A percentile compares a stretch with the other conserved stretches of the same genome.
phyloP scores from a whole-genome alignment of 1,140 invertebrate genomes.

The Dendrolimus kikuchii region DNA sequence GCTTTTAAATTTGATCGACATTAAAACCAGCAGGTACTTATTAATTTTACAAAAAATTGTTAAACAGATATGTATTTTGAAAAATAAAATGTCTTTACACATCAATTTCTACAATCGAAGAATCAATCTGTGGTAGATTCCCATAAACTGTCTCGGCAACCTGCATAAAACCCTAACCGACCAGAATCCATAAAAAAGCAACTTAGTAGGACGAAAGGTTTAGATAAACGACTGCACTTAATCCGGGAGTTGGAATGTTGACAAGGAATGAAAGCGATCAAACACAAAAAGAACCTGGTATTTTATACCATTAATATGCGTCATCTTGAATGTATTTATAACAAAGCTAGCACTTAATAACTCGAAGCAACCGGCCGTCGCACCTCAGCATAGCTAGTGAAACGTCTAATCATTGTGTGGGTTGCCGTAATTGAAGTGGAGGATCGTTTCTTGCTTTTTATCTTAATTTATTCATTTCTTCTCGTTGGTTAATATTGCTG shows the following conservation, averaged over 20 bases:
- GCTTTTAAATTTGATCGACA: no score
- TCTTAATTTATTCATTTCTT: constrained; percentile 67
- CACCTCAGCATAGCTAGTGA: constrained; percentile 35
- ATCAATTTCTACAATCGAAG: constrained; percentile 4
- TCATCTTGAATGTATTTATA: constrained; percentile 59
- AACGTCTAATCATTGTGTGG: constrained; percentile 65
- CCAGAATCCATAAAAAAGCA: constrained; percentile 38
- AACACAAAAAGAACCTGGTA: constrained; percentile 41
- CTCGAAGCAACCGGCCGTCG: constrained; percentile 32
- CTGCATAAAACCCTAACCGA: constrained; percentile 31
- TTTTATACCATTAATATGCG: constrained; percentile 60
- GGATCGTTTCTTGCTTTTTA: constrained; percentile 53
- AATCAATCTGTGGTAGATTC: constrained; percentile 13
- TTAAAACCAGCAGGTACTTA: no score
- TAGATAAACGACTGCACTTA: constrained; percentile 55
- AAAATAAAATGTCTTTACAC: neutral
- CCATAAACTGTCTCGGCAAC: constrained; percentile 11
- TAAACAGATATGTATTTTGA: no score
- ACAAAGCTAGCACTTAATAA: constrained; percentile 64
- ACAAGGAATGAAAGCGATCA: constrained; percentile 50
- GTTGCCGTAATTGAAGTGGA: constrained; percentile 60
- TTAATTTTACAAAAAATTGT: no score
- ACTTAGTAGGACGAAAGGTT: constrained; percentile 39
- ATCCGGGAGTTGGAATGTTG: constrained; percentile 60
- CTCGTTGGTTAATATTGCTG: constrained; percentile 56